A percentile compares a stretch with the other conserved stretches of the same genome.
Evolutionary conservation across 2,797 vertebrate genomes (phyloP).

Genomic region (Saguinus oedipus): DNA sequence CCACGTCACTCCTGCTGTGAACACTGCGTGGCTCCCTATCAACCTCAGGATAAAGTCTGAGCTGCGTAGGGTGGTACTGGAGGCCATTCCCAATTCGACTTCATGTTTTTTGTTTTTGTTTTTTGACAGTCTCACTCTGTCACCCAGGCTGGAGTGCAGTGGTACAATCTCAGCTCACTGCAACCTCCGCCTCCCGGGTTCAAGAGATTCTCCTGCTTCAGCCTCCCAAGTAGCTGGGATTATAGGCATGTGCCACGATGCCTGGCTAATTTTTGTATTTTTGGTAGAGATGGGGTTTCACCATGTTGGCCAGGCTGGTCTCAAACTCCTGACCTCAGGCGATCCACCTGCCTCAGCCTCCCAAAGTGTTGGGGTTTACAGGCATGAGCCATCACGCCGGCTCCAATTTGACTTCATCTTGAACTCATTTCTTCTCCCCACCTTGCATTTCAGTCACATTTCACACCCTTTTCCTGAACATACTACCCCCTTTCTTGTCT

Average conservation of each 20-base stretch:
- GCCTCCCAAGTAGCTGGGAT: background rate
- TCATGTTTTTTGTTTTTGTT: too few relatives aligned
- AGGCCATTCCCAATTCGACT: background rate
- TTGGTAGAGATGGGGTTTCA: too few relatives aligned
- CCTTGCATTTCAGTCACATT: background rate
- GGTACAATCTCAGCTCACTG: background rate
- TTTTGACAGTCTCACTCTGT: too few relatives aligned
- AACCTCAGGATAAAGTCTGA: background rate
- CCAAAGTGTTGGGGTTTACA: background rate
- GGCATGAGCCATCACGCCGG: accelerated
- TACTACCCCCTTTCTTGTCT: background rate
- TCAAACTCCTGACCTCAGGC: background rate
- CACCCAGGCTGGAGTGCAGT: background rate
- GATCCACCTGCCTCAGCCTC: background rate
- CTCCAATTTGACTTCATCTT: background rate
- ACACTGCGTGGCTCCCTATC: background rate
- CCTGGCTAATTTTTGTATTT: too few relatives aligned
- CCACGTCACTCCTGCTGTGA: background rate
- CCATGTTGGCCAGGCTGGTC: too few relatives aligned
- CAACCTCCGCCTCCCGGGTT: background rate
- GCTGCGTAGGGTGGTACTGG: background rate
- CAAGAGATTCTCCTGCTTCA: background rate
- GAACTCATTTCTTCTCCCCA: background rate
- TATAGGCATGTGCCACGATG: background rate
- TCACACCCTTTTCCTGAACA: background rate